phyloP scores from a whole-genome alignment of 2,113 vertebrate genomes.

The Entelurus aequoreus region DNA sequence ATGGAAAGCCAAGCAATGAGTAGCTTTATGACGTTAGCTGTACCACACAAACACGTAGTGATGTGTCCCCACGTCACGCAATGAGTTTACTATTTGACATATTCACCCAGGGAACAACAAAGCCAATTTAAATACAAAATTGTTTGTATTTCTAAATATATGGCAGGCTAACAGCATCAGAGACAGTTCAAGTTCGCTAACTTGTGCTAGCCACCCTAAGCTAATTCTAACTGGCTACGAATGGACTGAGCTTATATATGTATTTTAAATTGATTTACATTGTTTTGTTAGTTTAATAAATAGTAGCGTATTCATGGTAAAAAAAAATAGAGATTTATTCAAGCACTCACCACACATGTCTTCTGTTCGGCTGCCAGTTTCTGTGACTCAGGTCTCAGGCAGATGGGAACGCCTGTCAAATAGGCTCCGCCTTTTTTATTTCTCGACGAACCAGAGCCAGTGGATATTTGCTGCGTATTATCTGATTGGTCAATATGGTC shows the following conservation, averaged over 20 bases:
- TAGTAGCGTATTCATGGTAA: rapidly evolving
- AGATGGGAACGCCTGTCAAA: slow-evolving; percentile 39
- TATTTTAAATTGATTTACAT: too few species aligned
- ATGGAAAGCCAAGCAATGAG: background rate
- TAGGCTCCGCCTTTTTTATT: slow-evolving; percentile 7
- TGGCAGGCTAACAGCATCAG: slow-evolving; percentile 22
- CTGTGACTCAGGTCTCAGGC: slow-evolving; percentile 33
- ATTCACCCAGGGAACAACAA: background rate
- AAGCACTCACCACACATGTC: slow-evolving; percentile 76
- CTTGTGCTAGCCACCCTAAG: slow-evolving; percentile 39
- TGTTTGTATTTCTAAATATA: background rate
- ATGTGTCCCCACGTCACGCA: background rate
- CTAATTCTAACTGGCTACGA: slow-evolving; percentile 16
- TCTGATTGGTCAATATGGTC: background rate
- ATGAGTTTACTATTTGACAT: background rate
- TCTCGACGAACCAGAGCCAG: slow-evolving; percentile 26
- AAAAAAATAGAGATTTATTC: background rate
- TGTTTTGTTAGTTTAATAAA: background rate
- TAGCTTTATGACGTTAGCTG: background rate
- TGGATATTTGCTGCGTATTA: background rate
- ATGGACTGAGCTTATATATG: background rate
- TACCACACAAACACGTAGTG: background rate
- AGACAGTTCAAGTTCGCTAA: slow-evolving; percentile 22
- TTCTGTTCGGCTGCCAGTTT: slow-evolving; percentile 34
- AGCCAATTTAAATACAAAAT: background rate